Base-by-base conservation (phyloP, 2,113 vertebrate genomes). In the Electrona antarctica region DNA sequence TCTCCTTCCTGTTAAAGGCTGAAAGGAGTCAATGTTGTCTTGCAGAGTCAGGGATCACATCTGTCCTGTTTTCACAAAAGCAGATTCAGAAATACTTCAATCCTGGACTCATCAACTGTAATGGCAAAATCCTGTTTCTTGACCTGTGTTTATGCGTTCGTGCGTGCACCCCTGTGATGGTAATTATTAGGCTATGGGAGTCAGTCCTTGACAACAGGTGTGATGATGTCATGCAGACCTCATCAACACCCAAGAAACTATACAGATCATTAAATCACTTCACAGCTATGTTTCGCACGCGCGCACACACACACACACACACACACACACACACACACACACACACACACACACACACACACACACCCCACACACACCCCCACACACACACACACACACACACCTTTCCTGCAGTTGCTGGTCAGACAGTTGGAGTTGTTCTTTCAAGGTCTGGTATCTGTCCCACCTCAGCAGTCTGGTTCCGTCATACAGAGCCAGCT, bases 401-500 rank as follows among this genome's bases (percentile, higher is more conserved):
- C 76, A 98, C 98, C 96, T 96, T 79, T 95, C 80, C 60, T 92
- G 91, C 4, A 99, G 90, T 13, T 96, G 90, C 57, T 94, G 89
- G 75, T 97, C 95, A 13, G 90, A 94, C 6, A 98, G 64, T 12
- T 96, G 90, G 2, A 97, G 88, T 12, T 95, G 88, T 63, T 96
- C 93, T 83, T 98, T 97, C 12, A 99, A 78, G 2, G 82, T 86
- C 80, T 92, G 90, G 61, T 97, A 99, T 73, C 97, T 92, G 85
- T 99, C 98, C 89, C 93, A 93, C 81, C 95, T 93, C 73, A 99
- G 88, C 67, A 99, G 89, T 65, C 95, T 88, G 55, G 95, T 95
- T 14, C 98, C 97, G 0, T 99, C 97, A 13, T 96, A 97, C 13
- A 99, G 94, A 71, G 96, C 95, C 72, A 99, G 74, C 81, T 99